Evolutionary conservation across 2,113 vertebrate genomes (phyloP).

Genomic region (Fukomys damarensis): DNA sequence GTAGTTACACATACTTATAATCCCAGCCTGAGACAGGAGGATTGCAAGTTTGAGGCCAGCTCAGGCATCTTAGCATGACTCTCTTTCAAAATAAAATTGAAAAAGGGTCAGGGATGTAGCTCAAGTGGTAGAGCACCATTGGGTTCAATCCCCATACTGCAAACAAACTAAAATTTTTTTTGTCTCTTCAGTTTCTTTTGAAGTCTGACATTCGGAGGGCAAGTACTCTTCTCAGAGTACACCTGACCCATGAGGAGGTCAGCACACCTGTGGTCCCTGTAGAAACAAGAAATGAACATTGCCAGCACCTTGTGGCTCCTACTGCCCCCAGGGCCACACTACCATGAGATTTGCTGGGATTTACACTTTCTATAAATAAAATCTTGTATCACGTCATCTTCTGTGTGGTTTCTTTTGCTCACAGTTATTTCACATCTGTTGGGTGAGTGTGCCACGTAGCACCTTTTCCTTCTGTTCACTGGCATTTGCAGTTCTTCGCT

Average conservation of each 20-base stretch:
- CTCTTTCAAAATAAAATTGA: background rate
- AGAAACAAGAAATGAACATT: background rate
- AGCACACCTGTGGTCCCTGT: background rate
- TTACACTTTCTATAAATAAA: background rate
- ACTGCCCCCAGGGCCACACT: fast-evolving
- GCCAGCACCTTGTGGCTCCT: background rate
- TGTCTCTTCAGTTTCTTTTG: background rate
- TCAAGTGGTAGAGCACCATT: background rate
- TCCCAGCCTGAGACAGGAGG: background rate
- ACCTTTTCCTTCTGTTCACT: background rate
- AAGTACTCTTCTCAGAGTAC: background rate
- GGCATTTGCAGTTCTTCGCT: background rate
- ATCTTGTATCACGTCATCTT: fast-evolving
- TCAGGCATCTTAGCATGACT: background rate
- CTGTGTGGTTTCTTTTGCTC: background rate
- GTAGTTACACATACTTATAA: background rate
- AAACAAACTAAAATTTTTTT: background rate
- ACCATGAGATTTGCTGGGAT: background rate
- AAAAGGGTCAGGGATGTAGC: background rate
- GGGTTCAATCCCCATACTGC: background rate
- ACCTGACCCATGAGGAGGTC: background rate
- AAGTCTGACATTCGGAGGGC: fast-evolving
- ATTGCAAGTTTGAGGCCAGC: background rate
- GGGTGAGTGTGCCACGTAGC: fast-evolving
- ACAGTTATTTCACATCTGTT: no score